Conservation (phyloP, 2,113 vertebrate genomes). For the Oncorhynchus kisutch region DNA sequence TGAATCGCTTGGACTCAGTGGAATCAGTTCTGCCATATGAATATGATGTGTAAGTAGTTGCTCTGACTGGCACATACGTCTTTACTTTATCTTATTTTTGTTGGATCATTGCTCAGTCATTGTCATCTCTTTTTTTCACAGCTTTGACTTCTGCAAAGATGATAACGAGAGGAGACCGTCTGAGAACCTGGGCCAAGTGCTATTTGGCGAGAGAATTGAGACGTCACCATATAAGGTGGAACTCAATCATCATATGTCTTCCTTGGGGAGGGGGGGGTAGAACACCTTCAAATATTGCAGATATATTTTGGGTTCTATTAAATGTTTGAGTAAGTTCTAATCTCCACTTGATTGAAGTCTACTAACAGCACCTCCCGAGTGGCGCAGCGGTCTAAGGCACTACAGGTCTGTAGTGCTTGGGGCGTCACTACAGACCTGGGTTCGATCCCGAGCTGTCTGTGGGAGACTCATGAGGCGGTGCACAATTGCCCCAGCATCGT, state of each 20-base stretch:
- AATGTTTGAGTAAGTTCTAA: no score
- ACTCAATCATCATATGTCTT: background rate
- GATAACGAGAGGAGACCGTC: conserved; percentile 85
- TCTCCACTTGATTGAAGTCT: no score
- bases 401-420: no score
- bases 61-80: background rate
- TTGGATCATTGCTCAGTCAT: background rate
- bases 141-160: conserved; percentile 97
- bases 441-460: no score
- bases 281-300: no score
- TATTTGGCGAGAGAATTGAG: conserved; percentile 97
- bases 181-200: conserved; percentile 96
- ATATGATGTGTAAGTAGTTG: conserved; percentile 90
- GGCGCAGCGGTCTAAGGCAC: no score
- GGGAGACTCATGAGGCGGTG: no score
- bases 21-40: conserved; percentile 99
- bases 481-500: no score
- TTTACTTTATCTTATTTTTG: background rate
- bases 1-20: conserved; percentile 97
- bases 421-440: no score
- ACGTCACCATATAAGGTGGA: conserved; percentile 93
- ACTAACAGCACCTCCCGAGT: no score
- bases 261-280: no score
- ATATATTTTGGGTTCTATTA: no score
- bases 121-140: conserved; percentile 53